These are phyloP conservation scores for Leptobrachium leishanense DNA, from an alignment of 2,113 vertebrate species.

Conservation along the genomic window DNA sequence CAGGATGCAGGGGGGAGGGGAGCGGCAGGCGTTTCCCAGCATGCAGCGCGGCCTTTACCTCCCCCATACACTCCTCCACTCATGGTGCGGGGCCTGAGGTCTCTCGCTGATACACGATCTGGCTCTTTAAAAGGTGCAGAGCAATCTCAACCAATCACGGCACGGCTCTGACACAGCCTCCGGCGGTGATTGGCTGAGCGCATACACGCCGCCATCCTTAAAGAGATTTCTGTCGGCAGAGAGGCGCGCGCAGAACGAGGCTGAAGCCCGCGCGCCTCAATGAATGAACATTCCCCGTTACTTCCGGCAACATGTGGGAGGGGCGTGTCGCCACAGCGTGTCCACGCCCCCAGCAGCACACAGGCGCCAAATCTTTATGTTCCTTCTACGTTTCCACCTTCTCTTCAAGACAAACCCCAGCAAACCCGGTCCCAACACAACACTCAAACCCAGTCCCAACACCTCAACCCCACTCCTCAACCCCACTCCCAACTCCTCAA, in stretches of 20 bases:
- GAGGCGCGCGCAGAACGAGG: too few species aligned
- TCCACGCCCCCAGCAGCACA: too few species aligned
- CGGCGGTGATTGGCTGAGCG: not conserved
- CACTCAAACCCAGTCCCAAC: too few species aligned
- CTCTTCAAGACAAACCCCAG: too few species aligned
- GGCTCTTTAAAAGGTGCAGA: not conserved
- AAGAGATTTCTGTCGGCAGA: not conserved
- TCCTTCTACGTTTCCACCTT: too few species aligned
- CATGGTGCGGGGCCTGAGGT: conserved; percentile 24
- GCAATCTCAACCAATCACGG: conserved; percentile 2
- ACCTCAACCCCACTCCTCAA: too few species aligned
- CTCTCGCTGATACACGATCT: not conserved
- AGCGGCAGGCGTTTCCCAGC: not conserved
- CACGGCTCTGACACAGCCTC: not conserved
- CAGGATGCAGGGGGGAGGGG: not conserved
- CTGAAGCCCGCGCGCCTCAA: too few species aligned
- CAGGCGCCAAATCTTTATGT: too few species aligned
- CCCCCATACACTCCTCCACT: conserved; percentile 40
- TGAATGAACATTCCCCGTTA: too few species aligned
- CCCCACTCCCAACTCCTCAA: too few species aligned
- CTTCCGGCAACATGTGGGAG: not conserved
- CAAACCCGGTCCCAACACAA: too few species aligned
- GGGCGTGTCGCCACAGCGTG: too few species aligned
- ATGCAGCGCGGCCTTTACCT: conserved; percentile 1
- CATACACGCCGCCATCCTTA: not conserved